Conservation (phyloP, 92 coral and sea anemone genomes). For the Pocillopora meandrina region DNA sequence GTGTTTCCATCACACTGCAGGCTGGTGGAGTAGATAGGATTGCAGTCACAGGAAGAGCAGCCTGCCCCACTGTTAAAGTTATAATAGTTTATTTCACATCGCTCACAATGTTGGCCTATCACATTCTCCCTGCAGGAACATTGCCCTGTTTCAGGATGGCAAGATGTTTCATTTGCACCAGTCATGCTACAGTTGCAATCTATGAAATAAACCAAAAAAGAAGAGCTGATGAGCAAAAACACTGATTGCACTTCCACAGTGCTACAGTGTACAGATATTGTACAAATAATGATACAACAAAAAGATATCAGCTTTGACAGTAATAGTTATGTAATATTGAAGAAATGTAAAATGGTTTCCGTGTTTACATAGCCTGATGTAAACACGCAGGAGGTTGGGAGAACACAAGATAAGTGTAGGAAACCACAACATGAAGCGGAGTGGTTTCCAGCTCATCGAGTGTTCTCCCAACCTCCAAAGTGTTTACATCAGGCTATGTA, state of each 20-base stretch:
- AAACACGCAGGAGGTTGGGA: too few species aligned
- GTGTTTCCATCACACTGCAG: slow-evolving; percentile 68
- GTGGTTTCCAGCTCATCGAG: too few species aligned
- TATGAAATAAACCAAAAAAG: slow-evolving; percentile 12
- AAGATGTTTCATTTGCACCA: slow-evolving; percentile 77
- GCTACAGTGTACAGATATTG: too few species aligned
- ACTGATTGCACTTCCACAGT: not conserved
- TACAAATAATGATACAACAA: too few species aligned
- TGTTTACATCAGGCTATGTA: too few species aligned
- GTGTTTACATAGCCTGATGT: too few species aligned
- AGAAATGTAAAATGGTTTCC: too few species aligned
- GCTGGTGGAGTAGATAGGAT: slow-evolving; percentile 60
- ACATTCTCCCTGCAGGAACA: slow-evolving; percentile 81
- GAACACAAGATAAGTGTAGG: too few species aligned
- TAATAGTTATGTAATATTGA: too few species aligned
- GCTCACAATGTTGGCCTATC: slow-evolving; percentile 67
- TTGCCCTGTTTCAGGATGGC: slow-evolving; percentile 81
- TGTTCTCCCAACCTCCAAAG: too few species aligned
- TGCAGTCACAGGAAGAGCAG: slow-evolving; percentile 84
- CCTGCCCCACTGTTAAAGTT: slow-evolving; percentile 84
- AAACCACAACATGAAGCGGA: too few species aligned
- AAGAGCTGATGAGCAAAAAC: not conserved
- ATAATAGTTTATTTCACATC: slow-evolving; percentile 64
- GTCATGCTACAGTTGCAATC: slow-evolving; percentile 76
- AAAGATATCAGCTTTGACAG: too few species aligned